Conservation (phyloP, 2,797 vertebrate genomes). For the Myiotriccus ornatus region DNA sequence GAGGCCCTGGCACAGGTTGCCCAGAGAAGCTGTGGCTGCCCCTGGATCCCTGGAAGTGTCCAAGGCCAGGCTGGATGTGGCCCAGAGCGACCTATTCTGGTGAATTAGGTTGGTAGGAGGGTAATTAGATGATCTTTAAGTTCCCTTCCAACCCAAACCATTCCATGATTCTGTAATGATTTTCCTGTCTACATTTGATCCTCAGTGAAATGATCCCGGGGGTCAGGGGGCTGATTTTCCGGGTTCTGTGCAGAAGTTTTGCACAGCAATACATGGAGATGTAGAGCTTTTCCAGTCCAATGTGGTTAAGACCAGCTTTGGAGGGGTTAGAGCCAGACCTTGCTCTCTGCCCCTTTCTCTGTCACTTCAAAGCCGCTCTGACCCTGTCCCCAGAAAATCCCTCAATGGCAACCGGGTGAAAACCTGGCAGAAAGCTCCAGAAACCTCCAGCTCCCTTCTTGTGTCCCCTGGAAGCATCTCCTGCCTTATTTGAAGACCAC, state of each 20-base stretch:
- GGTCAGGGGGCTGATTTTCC: neutral
- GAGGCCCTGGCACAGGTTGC: neutral
- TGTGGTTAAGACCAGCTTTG: neutral
- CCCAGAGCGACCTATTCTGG: neutral
- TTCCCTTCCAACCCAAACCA: neutral
- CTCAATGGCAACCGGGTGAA: neutral
- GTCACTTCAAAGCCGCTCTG: neutral
- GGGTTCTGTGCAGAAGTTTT: neutral
- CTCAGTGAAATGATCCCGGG: neutral
- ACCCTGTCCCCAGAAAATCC: neutral
- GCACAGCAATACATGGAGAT: accelerated
- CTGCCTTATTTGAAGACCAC: neutral
- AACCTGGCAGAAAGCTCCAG: neutral
- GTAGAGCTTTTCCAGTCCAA: neutral
- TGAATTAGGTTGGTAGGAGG: neutral
- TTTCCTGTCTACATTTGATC: accelerated
- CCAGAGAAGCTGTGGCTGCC: neutral
- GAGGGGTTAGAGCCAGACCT: neutral
- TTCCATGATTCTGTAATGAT: no score
- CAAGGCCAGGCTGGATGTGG: neutral
- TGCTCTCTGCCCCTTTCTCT: neutral
- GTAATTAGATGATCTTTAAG: no score
- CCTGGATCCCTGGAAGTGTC: neutral
- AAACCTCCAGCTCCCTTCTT: neutral
- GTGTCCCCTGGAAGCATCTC: neutral